Evolutionary conservation across 2,797 vertebrate species (phyloP).

Genomic region (Melanotaenia maccullochi): DNA sequence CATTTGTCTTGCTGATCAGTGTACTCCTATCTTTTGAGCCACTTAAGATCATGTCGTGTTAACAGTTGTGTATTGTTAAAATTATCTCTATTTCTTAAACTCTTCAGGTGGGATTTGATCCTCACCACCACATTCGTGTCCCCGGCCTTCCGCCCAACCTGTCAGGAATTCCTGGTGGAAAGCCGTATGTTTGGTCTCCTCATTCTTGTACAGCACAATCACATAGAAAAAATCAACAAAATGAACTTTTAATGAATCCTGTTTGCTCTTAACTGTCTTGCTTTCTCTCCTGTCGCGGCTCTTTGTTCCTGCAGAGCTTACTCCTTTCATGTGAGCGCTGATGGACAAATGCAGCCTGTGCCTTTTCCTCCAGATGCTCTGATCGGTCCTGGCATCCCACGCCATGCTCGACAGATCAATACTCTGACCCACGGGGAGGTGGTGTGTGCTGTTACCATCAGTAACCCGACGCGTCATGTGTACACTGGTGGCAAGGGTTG

Average conservation of each 20-base stretch:
- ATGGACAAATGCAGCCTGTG: constrained; percentile 88
- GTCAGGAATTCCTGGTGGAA: constrained; percentile 92
- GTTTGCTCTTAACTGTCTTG: neutral
- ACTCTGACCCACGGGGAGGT: constrained; percentile 87
- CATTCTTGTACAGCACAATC: neutral
- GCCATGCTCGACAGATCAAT: constrained; percentile 88
- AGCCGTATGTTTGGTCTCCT: constrained; percentile 84
- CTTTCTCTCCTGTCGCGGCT: neutral
- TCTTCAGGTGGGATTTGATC: constrained; percentile 92
- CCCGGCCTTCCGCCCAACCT: constrained; percentile 90
- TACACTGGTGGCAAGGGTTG: constrained; percentile 97
- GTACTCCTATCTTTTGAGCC: neutral
- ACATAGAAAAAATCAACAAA: neutral
- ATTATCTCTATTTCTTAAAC: constrained; percentile 6
- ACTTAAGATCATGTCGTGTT: neutral
- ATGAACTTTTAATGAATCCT: neutral
- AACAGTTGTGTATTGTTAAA: neutral
- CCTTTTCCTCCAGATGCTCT: constrained; percentile 87
- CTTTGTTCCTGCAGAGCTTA: constrained; percentile 76
- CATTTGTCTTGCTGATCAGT: no score
- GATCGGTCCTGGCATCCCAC: constrained; percentile 86
- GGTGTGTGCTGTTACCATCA: constrained; percentile 95
- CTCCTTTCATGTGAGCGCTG: constrained; percentile 86
- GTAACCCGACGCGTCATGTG: constrained; percentile 95
- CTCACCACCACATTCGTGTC: constrained; percentile 92